phyloP scores from a whole-genome alignment of 2,888 invertebrate genomes.

The Ligdia adustata region DNA sequence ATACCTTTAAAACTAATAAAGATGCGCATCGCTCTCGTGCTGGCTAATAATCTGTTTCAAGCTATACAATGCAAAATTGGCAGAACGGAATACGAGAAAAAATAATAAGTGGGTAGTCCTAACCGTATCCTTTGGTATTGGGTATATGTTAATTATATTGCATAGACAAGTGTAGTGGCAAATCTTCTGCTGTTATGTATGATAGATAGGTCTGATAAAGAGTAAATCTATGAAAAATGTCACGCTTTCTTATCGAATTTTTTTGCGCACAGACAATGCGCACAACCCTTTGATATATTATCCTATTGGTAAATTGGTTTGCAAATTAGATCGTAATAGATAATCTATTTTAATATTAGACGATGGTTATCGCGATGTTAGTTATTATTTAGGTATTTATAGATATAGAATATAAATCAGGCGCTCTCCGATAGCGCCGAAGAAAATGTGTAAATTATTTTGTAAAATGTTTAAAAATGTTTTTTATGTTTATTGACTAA shows the following conservation, averaged over 20 bases:
- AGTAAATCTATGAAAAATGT: too few species aligned
- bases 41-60: too few species aligned
- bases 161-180: background rate
- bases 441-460: conserved; percentile 73
- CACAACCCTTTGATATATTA: conserved; percentile 21
- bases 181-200: conserved; percentile 21
- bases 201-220: conserved; percentile 17
- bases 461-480: conserved; percentile 70
- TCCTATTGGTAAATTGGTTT: conserved; percentile 16
- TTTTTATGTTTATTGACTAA: conserved; percentile 62
- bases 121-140: too few species aligned
- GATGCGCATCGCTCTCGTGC: too few species aligned
- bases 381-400: conserved; percentile 52
- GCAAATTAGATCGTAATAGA: conserved; percentile 55
- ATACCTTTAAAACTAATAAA: too few species aligned
- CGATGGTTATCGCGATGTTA: conserved; percentile 57
- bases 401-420: conserved; percentile 45
- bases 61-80: too few species aligned
- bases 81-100: conserved; percentile 40
- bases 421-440: conserved; percentile 37
- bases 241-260: conserved; percentile 8
- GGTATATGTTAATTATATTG: background rate
- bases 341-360: conserved; percentile 68
- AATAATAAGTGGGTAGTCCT: conserved; percentile 14
- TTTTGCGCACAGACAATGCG: conserved; percentile 10